phyloP scores from a whole-genome alignment of 1,140 invertebrate species.

The Lasaia peninsularis region DNA sequence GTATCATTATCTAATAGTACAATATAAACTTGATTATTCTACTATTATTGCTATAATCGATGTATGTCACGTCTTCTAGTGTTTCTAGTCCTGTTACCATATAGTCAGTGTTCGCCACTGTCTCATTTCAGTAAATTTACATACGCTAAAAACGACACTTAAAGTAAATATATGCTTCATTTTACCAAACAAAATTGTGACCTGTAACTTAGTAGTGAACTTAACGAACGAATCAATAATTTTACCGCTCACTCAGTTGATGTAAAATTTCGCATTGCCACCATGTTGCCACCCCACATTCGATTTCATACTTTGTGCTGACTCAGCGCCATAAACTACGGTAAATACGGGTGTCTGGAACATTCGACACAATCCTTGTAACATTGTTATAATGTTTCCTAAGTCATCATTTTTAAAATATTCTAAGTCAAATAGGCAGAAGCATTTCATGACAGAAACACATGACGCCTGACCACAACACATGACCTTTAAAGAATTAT shows the following conservation, averaged over 20 bases:
- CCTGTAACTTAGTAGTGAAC: conserved; percentile 32
- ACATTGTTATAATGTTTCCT: background rate
- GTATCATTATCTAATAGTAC: too few species aligned
- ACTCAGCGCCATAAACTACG: conserved; percentile 28
- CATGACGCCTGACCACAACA: too few species aligned
- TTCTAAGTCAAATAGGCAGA: too few species aligned
- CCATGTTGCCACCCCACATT: conserved; percentile 29
- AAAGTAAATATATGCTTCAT: too few species aligned
- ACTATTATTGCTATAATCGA: too few species aligned
- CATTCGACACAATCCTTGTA: background rate
- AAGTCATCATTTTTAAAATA: too few species aligned
- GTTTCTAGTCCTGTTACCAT: too few species aligned
- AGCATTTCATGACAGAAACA: too few species aligned
- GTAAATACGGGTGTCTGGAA: conserved; percentile 15
- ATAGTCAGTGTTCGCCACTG: background rate
- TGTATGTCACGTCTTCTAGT: too few species aligned
- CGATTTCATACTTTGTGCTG: conserved; percentile 33
- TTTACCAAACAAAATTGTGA: background rate
- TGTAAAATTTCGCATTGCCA: conserved; percentile 41
- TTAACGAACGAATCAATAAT: conserved; percentile 54
- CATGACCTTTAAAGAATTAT: too few species aligned
- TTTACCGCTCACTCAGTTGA: conserved; percentile 28
- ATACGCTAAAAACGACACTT: background rate
- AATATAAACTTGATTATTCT: too few species aligned
- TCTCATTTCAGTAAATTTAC: background rate